Evolutionary conservation across 2,888 invertebrate species (phyloP).

Genomic region (Dorcus parallelipipedus): DNA sequence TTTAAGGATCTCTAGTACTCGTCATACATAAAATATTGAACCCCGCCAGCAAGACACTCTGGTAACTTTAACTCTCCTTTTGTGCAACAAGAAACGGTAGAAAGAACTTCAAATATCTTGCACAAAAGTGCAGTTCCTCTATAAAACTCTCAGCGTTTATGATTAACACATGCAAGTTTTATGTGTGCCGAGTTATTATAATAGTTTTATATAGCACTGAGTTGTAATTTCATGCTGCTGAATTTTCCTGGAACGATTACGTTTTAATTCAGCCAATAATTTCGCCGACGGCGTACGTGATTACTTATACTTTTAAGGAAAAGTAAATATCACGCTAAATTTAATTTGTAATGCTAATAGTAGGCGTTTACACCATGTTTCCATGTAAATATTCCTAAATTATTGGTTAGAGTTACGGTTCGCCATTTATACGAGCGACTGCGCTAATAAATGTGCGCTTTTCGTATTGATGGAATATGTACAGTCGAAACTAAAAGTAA

Average conservation of each 20-base stretch:
- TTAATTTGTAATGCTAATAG: too few relatives aligned
- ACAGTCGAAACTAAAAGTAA: too few relatives aligned
- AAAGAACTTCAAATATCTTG: conserved; percentile 1
- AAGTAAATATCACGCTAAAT: too few relatives aligned
- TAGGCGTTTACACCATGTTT: too few relatives aligned
- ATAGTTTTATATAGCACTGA: not conserved
- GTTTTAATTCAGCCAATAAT: not conserved
- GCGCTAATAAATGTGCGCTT: too few relatives aligned
- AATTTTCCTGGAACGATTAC: not conserved
- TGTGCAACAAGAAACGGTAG: not conserved
- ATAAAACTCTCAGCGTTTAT: conserved; percentile 3
- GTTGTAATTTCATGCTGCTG: not conserved
- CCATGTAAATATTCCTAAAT: too few relatives aligned
- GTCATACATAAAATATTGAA: not conserved
- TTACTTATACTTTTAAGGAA: too few relatives aligned
- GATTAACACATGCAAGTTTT: conserved; percentile 3
- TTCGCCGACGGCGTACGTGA: not conserved
- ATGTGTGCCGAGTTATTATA: conserved; percentile 1
- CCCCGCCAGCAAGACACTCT: not conserved
- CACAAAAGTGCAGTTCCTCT: conserved; percentile 3
- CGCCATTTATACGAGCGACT: too few relatives aligned
- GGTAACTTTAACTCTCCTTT: conserved; percentile 1
- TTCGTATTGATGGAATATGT: too few relatives aligned
- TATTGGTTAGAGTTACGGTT: too few relatives aligned
- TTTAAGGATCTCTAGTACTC: not conserved